phyloP scores from a whole-genome alignment of 2,113 vertebrate genomes.

The Heloderma charlesbogerti region DNA sequence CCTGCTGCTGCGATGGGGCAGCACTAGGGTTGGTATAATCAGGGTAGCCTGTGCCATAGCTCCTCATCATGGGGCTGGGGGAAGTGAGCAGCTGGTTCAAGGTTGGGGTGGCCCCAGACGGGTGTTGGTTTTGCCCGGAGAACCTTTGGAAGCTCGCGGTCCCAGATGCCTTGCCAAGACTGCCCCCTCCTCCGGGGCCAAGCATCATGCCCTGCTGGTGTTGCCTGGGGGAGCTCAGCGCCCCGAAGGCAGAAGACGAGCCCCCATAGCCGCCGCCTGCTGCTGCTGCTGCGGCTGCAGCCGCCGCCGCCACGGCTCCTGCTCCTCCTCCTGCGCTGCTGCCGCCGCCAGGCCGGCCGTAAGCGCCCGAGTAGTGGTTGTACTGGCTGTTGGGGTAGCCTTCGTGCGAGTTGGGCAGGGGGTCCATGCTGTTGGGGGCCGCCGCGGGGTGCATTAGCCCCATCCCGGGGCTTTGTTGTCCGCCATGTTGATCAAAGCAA shows the following conservation, averaged over 20 bases:
- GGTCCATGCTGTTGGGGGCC: constrained; percentile 85
- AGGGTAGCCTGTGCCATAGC: constrained; percentile 88
- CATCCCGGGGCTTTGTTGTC: constrained; percentile 92
- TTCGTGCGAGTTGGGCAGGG: constrained; percentile 91
- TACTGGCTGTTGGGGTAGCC: constrained; percentile 90
- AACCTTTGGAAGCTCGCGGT: constrained; percentile 90
- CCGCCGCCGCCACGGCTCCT: constrained; percentile 73
- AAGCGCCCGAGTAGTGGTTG: constrained; percentile 87
- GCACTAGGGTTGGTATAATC: constrained; percentile 85
- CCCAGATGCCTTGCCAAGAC: constrained; percentile 80
- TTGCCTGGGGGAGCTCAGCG: constrained; percentile 85
- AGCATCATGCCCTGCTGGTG: constrained; percentile 81
- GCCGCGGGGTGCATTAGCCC: constrained; percentile 88
- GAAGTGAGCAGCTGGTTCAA: constrained; percentile 96
- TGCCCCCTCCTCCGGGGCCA: constrained; percentile 83
- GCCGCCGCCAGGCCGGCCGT: constrained; percentile 81
- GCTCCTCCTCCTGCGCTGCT: constrained; percentile 51
- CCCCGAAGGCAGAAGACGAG: constrained; percentile 82
- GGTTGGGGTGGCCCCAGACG: constrained; percentile 93
- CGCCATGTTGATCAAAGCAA: constrained; percentile 97
- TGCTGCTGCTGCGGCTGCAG: constrained; percentile 72
- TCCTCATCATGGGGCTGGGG: constrained; percentile 94
- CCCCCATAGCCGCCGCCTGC: constrained; percentile 81
- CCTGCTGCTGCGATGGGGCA: constrained; percentile 66
- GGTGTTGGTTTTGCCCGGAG: constrained; percentile 89